Percentiles rank a stretch among this genome's conserved stretches.
phyloP scores from a whole-genome alignment of 2,797 vertebrate species.

The Esox masquinongy region DNA sequence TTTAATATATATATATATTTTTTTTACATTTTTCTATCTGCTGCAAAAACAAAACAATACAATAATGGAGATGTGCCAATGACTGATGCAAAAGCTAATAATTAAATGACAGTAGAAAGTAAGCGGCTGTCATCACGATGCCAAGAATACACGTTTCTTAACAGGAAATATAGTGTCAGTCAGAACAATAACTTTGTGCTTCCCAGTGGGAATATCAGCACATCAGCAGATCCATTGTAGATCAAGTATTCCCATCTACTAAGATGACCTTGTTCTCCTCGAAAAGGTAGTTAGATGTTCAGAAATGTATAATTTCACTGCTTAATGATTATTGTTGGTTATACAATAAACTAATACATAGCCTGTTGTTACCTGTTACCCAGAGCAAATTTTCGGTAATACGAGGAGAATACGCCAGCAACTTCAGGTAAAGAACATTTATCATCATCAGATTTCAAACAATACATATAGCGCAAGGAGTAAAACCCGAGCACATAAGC shows the following conservation, averaged over 20 bases:
- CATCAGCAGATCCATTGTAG: background rate
- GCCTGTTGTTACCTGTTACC: too few species aligned
- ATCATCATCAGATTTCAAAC: too few species aligned
- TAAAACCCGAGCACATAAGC: background rate
- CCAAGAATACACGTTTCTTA: background rate
- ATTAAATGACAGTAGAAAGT: background rate
- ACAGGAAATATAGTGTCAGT: background rate
- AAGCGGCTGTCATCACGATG: background rate
- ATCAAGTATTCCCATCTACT: background rate
- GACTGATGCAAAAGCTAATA: background rate
- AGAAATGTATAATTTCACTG: background rate
- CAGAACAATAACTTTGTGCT: background rate
- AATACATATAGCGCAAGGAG: background rate
- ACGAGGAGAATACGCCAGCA: too few species aligned
- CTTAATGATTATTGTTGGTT: background rate
- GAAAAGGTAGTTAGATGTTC: background rate
- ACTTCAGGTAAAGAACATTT: too few species aligned
- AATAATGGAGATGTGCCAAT: conserved; percentile 51
- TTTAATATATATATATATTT: too few species aligned
- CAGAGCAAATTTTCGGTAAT: too few species aligned
- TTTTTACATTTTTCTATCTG: conserved; percentile 52
- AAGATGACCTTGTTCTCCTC: background rate
- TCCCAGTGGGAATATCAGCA: too few species aligned
- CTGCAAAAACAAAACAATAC: conserved; percentile 35
- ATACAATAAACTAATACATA: too few species aligned